A percentile compares a stretch with the other conserved stretches of the same genome.
These are phyloP conservation scores for Lepus americanus DNA, from an alignment of 2,113 vertebrate genomes.

Conservation along the genomic window DNA sequence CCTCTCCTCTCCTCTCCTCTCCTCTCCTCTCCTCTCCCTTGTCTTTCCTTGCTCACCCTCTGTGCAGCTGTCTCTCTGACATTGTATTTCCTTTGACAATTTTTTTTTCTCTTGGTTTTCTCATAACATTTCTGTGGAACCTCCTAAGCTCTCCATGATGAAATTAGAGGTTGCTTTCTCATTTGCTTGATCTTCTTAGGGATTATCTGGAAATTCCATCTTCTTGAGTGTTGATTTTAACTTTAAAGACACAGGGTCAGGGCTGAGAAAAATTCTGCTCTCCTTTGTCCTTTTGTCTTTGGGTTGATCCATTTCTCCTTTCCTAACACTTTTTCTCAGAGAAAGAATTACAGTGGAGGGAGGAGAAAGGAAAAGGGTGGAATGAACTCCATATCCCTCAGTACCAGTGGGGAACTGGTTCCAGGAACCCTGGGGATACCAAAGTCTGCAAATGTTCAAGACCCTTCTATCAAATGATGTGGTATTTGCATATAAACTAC, in stretches of 20 bases:
- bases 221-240: constrained; percentile 35
- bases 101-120: constrained; percentile 24
- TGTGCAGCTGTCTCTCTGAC: not conserved
- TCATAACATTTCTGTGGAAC: not conserved
- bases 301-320: constrained; percentile 26
- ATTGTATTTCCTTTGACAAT: not conserved
- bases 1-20: not conserved
- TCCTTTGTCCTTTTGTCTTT: constrained; percentile 23
- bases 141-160: not conserved
- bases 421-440: not conserved
- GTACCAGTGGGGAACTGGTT: not conserved
- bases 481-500: not conserved
- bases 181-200: constrained; percentile 1
- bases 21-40: not conserved
- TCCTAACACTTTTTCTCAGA: constrained; percentile 2
- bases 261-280: not conserved
- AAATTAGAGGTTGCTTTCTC: constrained; percentile 1
- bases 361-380: not conserved
- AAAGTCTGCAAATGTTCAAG: not conserved
- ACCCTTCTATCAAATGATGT: not conserved
- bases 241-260: constrained; percentile 18
- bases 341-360: not conserved
- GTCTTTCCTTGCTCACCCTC: not conserved
- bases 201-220: not conserved
- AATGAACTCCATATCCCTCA: not conserved